Percentiles rank a stretch among this genome's conserved stretches.
phyloP scores from a whole-genome alignment of 2,888 invertebrate species.

The Pelosia muscerda region DNA sequence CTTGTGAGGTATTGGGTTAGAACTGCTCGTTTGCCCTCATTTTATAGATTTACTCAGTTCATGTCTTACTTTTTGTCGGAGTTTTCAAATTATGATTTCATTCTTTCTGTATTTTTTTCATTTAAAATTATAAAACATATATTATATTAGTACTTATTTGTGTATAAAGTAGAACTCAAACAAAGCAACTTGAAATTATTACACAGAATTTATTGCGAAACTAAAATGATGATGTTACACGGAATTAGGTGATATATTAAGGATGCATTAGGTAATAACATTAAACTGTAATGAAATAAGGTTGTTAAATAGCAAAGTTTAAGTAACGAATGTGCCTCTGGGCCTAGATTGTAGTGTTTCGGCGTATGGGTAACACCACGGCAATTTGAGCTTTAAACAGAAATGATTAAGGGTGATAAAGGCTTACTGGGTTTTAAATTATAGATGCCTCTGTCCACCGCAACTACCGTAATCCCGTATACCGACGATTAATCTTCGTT shows the following conservation, averaged over 20 bases:
- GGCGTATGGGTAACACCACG: conserved; percentile 26
- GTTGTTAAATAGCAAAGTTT: conserved; percentile 65
- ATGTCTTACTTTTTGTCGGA: conserved; percentile 30
- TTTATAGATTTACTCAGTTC: conserved; percentile 36
- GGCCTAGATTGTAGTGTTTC: conserved; percentile 56
- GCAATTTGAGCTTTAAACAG: conserved; percentile 57
- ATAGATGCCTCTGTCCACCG: conserved; percentile 62
- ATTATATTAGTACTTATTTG: conserved; percentile 22
- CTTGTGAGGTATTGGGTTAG: conserved; percentile 53
- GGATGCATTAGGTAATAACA: conserved; percentile 56
- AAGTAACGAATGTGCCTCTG: conserved; percentile 58
- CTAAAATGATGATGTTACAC: conserved; percentile 41
- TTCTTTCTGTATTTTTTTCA: conserved; percentile 17
- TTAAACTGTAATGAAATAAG: conserved; percentile 69
- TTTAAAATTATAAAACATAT: conserved; percentile 10
- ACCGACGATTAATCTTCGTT: conserved; percentile 80
- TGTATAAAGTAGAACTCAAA: conserved; percentile 20
- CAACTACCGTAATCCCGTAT: conserved; percentile 75
- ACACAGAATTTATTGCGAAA: conserved; percentile 37
- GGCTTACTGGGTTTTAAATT: conserved; percentile 53
- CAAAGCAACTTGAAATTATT: conserved; percentile 32
- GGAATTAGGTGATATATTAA: conserved; percentile 51
- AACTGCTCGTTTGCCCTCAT: conserved; percentile 43
- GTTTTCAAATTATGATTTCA: conserved; percentile 19
- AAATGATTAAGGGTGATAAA: conserved; percentile 45